These are phyloP conservation scores for Lethrus apterus DNA, from an alignment of 1,140 invertebrate species.

Conservation along the genomic window DNA sequence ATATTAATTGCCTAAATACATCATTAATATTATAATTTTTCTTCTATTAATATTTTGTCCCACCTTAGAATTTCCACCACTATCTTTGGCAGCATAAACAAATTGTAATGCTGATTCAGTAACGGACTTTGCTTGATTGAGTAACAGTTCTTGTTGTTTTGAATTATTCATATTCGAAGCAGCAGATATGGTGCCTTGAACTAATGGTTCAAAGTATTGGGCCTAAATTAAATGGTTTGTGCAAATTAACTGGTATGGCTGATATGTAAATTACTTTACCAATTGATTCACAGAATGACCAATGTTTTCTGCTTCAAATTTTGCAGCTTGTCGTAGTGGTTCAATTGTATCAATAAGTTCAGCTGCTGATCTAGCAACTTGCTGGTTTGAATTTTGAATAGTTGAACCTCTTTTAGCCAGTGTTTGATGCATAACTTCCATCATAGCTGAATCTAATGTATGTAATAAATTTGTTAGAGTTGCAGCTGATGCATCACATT, in stretches of 20 bases:
- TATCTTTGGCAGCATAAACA: slow-evolving; percentile 78
- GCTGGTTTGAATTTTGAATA: slow-evolving; percentile 53
- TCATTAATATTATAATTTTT: neutral
- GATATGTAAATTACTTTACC: slow-evolving; percentile 9
- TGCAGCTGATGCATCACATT: slow-evolving; percentile 82
- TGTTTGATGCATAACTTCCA: slow-evolving; percentile 81
- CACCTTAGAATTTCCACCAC: slow-evolving; percentile 84
- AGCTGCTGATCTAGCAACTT: slow-evolving; percentile 50
- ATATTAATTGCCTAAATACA: slow-evolving; percentile 57
- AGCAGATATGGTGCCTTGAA: slow-evolving; percentile 74
- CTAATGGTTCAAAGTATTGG: slow-evolving; percentile 77
- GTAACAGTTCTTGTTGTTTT: slow-evolving; percentile 76
- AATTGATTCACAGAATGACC: slow-evolving; percentile 37
- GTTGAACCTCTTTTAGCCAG: slow-evolving; percentile 68
- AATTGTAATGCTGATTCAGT: slow-evolving; percentile 83
- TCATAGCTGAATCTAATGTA: slow-evolving; percentile 78
- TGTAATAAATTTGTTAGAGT: slow-evolving; percentile 67
- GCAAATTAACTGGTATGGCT: neutral
- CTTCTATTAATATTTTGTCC: slow-evolving; percentile 16
- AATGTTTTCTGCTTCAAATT: slow-evolving; percentile 86
- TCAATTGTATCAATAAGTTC: slow-evolving; percentile 77
- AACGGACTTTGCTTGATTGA: slow-evolving; percentile 93
- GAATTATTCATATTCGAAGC: slow-evolving; percentile 86
- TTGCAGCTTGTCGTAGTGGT: slow-evolving; percentile 72
- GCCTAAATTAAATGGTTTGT: slow-evolving; percentile 29